A percentile compares a stretch with the other conserved stretches of the same genome.
These are phyloP conservation scores for Gadus macrocephalus DNA, from an alignment of 2,113 vertebrate species.

Conservation along the genomic window DNA sequence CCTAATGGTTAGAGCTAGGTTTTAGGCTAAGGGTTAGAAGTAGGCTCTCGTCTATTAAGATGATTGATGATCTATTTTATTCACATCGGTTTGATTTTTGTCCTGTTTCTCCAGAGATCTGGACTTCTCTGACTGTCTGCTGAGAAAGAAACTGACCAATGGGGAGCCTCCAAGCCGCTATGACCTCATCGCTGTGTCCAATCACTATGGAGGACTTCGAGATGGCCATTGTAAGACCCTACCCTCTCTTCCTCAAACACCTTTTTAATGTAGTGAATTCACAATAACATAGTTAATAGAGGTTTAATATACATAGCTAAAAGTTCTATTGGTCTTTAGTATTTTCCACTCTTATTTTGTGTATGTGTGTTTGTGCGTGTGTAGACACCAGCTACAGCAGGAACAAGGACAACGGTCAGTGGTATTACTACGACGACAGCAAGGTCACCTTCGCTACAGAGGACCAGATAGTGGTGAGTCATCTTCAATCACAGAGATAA, in stretches of 20 bases:
- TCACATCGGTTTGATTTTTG: not conserved
- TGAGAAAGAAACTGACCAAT: slow-evolving; percentile 67
- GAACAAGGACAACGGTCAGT: slow-evolving; percentile 84
- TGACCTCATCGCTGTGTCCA: slow-evolving; percentile 86
- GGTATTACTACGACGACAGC: slow-evolving; percentile 87
- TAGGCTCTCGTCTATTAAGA: too few species aligned
- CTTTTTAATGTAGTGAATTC: not conserved
- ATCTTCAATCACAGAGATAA: not conserved
- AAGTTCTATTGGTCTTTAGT: too few species aligned
- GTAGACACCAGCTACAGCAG: slow-evolving; percentile 82
- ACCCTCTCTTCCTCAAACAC: not conserved
- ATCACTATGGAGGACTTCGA: slow-evolving; percentile 84
- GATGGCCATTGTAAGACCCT: slow-evolving; percentile 81
- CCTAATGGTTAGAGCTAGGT: too few species aligned
- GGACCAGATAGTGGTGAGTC: slow-evolving; percentile 79
- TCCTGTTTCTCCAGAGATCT: slow-evolving; percentile 68
- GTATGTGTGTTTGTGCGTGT: slow-evolving; percentile 18
- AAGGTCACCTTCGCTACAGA: slow-evolving; percentile 79
- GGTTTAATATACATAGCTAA: too few species aligned
- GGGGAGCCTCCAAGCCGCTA: slow-evolving; percentile 77
- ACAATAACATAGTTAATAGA: too few species aligned
- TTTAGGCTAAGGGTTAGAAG: too few species aligned
- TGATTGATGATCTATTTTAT: not conserved
- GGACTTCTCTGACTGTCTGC: slow-evolving; percentile 79
- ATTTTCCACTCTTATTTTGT: not conserved